Base-by-base conservation (phyloP, 2,113 vertebrate genomes). In the Pavo muticus region DNA sequence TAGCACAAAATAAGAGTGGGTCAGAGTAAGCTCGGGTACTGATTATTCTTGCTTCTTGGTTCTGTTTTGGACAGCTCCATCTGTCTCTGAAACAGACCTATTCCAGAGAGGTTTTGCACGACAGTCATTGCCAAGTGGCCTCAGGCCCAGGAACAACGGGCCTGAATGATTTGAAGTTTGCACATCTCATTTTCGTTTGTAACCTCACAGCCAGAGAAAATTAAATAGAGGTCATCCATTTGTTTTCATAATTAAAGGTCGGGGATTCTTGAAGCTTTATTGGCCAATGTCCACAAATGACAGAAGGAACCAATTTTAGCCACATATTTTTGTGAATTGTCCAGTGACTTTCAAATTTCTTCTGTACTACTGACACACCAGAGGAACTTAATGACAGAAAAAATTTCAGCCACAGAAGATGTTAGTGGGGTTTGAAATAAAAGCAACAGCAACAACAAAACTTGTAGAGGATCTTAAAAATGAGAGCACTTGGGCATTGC, bases 361-460 rank as follows among this genome's bases (percentile, higher is more conserved):
- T 85, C 27, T 24, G 14, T 45, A 37, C 15, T 85, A 14, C 40
- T 57, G 45, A 65, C 10, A 37, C 52, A 4, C 40, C 30, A 70
- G 59, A 69, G 27, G 44, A 90, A 32, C 3, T 65, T 48, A 39
- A 50, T 40, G 13, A 11, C 74, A 54, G 14, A 82, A 89, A 61
- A 81, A 45, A 30, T 30, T 61, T 4, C 44, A 76, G 48, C 3
- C 23, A 16, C 4, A 5, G 24, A 45, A 91, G 30, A 44, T 3
- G 7, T 42, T 64, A 14, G 11, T 6, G 4, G 2, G 2, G 2
- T 3, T 2, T 4, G 67, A 35, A n/a, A 64, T 39, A 40, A 64
- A 18, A 64, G 27, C 14, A 63, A 39, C 23, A 61, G 37, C 57
- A 60, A 23, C n/a, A 25, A 24, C 21, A n/a, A 59, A 45, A 5